Evolutionary conservation across 2,797 vertebrate genomes (phyloP).

Genomic region (Cichlasoma orientale): DNA sequence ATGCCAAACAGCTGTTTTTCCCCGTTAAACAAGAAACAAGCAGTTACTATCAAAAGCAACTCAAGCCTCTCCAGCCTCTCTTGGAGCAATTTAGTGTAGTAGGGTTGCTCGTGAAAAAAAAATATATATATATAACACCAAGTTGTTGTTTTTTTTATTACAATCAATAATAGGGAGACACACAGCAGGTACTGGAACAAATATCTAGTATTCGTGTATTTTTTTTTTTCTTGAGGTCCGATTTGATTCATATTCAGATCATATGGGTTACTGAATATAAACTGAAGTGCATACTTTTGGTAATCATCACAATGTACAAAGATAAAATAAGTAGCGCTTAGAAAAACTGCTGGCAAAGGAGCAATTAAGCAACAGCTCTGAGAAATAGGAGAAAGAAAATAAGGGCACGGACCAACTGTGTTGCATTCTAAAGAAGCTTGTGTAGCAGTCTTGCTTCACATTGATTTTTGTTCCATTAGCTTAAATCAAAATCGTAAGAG

Average conservation of each 20-base stretch:
- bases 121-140: not conserved
- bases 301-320: not conserved
- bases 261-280: not conserved
- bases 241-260: not conserved
- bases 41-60: not conserved
- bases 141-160: not conserved
- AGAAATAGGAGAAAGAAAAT: slow-evolving; percentile 5
- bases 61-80: not conserved
- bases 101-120: not conserved
- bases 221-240: not conserved
- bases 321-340: not conserved
- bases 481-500: slow-evolving; percentile 59
- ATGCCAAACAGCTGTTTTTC: not conserved
- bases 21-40: not conserved
- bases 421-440: slow-evolving; percentile 14
- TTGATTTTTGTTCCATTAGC: slow-evolving; percentile 61
- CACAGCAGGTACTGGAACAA: too few relatives aligned
- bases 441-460: slow-evolving; percentile 35
- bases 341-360: slow-evolving; percentile 14
- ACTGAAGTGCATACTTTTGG: not conserved
- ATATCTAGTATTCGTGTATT: not conserved
- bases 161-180: too few relatives aligned
- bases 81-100: not conserved
- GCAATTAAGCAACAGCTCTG: slow-evolving; percentile 12
- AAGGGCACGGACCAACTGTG: not conserved